Evolutionary conservation across 2,888 invertebrate genomes (phyloP).

Genomic region (Agonopterix arenella): DNA sequence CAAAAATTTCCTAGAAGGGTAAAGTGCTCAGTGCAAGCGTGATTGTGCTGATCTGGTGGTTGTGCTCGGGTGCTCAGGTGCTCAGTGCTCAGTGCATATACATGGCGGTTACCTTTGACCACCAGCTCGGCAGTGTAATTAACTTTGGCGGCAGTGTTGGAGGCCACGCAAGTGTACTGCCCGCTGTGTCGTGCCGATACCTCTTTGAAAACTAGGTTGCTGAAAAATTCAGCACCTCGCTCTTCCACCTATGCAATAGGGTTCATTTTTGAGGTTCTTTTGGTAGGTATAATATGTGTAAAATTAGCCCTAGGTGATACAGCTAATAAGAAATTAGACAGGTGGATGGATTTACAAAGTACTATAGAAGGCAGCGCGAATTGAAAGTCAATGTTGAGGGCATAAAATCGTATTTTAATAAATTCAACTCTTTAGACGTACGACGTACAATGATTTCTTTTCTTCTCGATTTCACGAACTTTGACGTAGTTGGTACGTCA

Average conservation of each 20-base stretch:
- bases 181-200: constrained; percentile 84
- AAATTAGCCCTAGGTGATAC: too few relatives aligned
- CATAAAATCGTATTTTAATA: too few relatives aligned
- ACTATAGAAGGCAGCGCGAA: too few relatives aligned
- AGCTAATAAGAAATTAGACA: too few relatives aligned
- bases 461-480: too few relatives aligned
- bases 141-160: constrained; percentile 84
- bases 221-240: constrained; percentile 84
- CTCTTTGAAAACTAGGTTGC: constrained; percentile 85
- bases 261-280: neutral
- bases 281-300: too few relatives aligned
- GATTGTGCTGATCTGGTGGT: constrained; percentile 13
- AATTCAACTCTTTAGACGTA: too few relatives aligned
- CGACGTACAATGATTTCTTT: too few relatives aligned
- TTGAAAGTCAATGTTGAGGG: too few relatives aligned
- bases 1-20: too few relatives aligned
- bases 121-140: constrained; percentile 84
- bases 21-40: constrained; percentile 10
- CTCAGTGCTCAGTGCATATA: constrained; percentile 25
- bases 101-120: constrained; percentile 79
- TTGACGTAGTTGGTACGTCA: too few relatives aligned
- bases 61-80: constrained; percentile 18
- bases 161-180: constrained; percentile 84
- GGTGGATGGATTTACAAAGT: too few relatives aligned
- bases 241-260: constrained; percentile 78